phyloP scores from a whole-genome alignment of 30 jellyfish, hydroid and myxozoan species.

The Pseudorhiza aurosa region DNA sequence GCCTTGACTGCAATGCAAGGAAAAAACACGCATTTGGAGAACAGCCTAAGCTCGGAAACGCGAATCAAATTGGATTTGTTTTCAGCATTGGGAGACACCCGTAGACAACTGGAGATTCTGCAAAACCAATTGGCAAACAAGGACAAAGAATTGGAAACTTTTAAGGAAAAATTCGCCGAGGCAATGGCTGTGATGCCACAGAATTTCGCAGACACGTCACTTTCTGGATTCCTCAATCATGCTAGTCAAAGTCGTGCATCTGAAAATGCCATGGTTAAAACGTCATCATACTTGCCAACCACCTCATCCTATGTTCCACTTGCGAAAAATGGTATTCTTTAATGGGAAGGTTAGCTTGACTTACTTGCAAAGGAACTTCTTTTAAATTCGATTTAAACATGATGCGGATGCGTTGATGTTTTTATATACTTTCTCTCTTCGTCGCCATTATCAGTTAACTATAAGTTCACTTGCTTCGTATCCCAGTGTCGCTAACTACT shows the following conservation, averaged over 20 bases:
- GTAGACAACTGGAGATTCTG: constrained; percentile 95
- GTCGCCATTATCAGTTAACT: no score
- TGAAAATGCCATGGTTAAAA: constrained; percentile 51
- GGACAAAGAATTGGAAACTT: constrained; percentile 86
- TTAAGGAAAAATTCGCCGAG: constrained; percentile 93
- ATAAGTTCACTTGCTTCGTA: no score
- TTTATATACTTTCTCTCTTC: no score
- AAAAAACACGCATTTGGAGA: constrained; percentile 94
- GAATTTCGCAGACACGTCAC: constrained; percentile 78
- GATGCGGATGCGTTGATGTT: neutral
- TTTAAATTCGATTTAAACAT: neutral
- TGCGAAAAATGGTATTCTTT: constrained; percentile 70
- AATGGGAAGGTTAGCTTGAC: neutral
- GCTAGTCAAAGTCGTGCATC: constrained; percentile 33
- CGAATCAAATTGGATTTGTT: constrained; percentile 94
- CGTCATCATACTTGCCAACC: constrained; percentile 66
- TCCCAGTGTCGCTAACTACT: no score
- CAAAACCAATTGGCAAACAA: constrained; percentile 82
- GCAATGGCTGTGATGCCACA: constrained; percentile 99
- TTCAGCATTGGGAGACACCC: constrained; percentile 98
- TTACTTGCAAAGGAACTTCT: neutral
- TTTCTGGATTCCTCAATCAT: constrained; percentile 73
- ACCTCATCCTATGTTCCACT: constrained; percentile 66
- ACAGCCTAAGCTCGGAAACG: constrained; percentile 98
- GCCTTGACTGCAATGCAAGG: constrained; percentile 98